Percentiles rank a stretch among this genome's conserved stretches.
Evolutionary conservation across 2,113 vertebrate genomes (phyloP).

Genomic region (Psilopogon haemacephalus): DNA sequence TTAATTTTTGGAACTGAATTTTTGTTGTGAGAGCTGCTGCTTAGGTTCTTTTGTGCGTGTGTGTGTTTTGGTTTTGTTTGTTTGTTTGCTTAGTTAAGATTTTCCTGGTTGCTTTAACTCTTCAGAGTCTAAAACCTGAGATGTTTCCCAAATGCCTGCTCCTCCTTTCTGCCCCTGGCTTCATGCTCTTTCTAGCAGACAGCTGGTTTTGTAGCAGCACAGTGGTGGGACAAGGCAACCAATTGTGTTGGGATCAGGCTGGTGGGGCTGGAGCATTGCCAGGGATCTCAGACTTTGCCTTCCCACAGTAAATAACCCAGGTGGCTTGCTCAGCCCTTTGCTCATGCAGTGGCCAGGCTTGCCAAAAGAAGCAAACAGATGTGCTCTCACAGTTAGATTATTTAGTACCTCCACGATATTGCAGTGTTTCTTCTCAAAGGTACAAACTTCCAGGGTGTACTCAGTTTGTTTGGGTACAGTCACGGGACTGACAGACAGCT

Average conservation of each 20-base stretch:
- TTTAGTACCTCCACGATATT: not conserved
- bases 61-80: not conserved
- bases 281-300: not conserved
- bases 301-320: not conserved
- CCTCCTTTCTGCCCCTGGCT: not conserved
- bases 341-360: not conserved
- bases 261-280: not conserved
- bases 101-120: not conserved
- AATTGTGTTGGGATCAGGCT: not conserved
- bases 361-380: not conserved
- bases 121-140: not conserved
- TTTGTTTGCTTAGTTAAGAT: not conserved
- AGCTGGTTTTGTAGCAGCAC: not conserved
- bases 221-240: not conserved
- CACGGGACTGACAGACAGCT: not conserved
- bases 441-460: not conserved
- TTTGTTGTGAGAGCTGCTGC: not conserved
- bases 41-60: not conserved
- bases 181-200: not conserved
- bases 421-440: not conserved
- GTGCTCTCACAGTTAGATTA: not conserved
- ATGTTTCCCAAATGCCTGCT: not conserved
- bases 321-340: not conserved
- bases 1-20: constrained; percentile 21
- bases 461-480: not conserved